phyloP scores from a whole-genome alignment of 1,140 invertebrate species.

The Pogonomyrmex californicus region DNA sequence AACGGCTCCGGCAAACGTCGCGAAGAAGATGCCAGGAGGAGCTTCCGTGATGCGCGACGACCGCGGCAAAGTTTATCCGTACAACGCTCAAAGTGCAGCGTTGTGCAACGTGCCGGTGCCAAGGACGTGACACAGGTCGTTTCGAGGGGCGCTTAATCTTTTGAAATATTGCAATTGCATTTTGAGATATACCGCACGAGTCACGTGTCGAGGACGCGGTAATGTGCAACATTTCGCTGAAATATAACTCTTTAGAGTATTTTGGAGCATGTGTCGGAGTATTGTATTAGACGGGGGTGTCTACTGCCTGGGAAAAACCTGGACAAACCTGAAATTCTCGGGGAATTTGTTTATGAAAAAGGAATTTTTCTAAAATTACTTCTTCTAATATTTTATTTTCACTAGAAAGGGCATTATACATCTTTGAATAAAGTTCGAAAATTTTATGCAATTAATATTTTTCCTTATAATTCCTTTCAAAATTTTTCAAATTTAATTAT shows the following conservation, averaged over 20 bases:
- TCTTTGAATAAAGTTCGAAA: too few relatives aligned
- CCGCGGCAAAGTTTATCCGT: constrained; percentile 28
- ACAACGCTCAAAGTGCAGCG: background rate
- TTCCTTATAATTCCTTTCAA: too few relatives aligned
- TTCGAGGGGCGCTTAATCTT: constrained; percentile 17
- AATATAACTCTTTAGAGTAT: background rate
- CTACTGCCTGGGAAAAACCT: too few relatives aligned
- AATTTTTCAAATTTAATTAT: too few relatives aligned
- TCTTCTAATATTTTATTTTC: too few relatives aligned
- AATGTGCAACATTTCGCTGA: background rate
- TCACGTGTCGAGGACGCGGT: background rate
- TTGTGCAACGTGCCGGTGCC: background rate
- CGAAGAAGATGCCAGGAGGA: constrained; percentile 2
- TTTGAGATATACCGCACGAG: background rate
- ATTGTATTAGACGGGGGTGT: background rate
- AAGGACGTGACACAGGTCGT: constrained; percentile 11
- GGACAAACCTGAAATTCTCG: too few relatives aligned
- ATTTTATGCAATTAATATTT: too few relatives aligned
- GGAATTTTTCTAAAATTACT: too few relatives aligned
- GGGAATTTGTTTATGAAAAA: too few relatives aligned
- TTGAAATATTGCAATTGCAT: constrained; percentile 27
- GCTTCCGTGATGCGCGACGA: constrained; percentile 14
- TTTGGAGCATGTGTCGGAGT: background rate
- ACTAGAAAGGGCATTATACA: too few relatives aligned
- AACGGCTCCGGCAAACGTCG: background rate